Conservation (phyloP, 2,113 vertebrate genomes). For the Myotis lucifugus region DNA sequence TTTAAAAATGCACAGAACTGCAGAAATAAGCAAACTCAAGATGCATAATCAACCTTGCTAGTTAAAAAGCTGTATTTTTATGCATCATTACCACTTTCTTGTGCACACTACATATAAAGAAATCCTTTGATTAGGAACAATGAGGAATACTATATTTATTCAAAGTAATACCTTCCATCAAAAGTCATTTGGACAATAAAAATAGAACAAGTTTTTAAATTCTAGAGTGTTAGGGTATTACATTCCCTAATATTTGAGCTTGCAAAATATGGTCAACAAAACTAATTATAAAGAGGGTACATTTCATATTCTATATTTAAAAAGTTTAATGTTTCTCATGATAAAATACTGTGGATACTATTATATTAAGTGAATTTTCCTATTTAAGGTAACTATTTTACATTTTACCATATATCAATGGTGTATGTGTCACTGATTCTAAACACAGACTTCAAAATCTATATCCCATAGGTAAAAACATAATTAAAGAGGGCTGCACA, state of each 20-base stretch:
- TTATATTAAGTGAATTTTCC: background rate
- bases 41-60: background rate
- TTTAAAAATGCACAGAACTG: constrained; percentile 47
- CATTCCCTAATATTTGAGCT: constrained; percentile 14
- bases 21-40: constrained; percentile 31
- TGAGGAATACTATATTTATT: background rate
- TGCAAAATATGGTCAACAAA: background rate
- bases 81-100: background rate
- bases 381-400: constrained; percentile 21
- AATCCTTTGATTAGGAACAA: background rate
- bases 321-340: background rate
- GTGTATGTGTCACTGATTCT: background rate
- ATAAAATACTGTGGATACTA: background rate
- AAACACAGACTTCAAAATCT: background rate
- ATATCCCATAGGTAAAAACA: background rate
- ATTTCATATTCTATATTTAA: background rate
- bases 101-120: background rate
- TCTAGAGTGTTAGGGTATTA: background rate
- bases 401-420: background rate
- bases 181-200: background rate
- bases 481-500: background rate
- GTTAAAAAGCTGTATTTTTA: constrained; percentile 26
- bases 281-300: background rate
- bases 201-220: background rate
- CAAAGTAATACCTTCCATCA: background rate